Evolutionary conservation across 2,113 vertebrate genomes (phyloP), one percentile per base, ranked within the genome.

Genomic region (Pantherophis guttatus): DNA sequence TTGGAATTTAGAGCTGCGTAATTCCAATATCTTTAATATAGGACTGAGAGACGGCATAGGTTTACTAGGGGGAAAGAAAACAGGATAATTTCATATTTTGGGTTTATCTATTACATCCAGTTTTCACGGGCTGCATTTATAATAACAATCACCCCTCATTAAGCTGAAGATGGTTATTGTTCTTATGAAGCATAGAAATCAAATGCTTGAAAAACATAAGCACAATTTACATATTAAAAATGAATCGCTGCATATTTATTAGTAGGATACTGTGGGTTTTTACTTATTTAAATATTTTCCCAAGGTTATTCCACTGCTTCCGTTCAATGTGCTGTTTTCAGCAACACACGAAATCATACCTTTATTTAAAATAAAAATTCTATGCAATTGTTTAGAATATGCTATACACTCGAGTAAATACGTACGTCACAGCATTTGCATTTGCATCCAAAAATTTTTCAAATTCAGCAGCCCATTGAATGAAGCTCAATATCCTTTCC

Each of bases 101-200:
- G 44, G 57, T 70, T 94, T 33, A 52, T 70, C 90, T 92, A 54
- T 62, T 33, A 23, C 12, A 70, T 75, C 88, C 50, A 88, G 90
- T 93, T 93, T 93, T 90, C 90, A 88, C 54, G 26, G 17, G 1
- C 93, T 95, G 93, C 90, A 87, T 94, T 92, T 90, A 91, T 93
- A 93, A 95, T 93, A 29, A 93, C 58, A 55, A 10, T 59, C 85
- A n/a, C 57, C 91, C 26, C 58, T 87, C 62, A 86, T 89, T 94
- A 90, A 94, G 75, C 9, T 26, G 93, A 91, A 85, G 92, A 87
- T 44, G 85, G 1, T 13, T 52, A 23, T 81, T 93, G n/a, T 54
- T 88, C 65, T 93, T 91, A 88, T 12, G 10, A 50, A 54, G 1
- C 3, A 88, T 54, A 94, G 50, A 57, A 94, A 85, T 81, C 88